Base-by-base conservation (phyloP, 2,113 vertebrate species). In the Orientallactaga bullata region DNA sequence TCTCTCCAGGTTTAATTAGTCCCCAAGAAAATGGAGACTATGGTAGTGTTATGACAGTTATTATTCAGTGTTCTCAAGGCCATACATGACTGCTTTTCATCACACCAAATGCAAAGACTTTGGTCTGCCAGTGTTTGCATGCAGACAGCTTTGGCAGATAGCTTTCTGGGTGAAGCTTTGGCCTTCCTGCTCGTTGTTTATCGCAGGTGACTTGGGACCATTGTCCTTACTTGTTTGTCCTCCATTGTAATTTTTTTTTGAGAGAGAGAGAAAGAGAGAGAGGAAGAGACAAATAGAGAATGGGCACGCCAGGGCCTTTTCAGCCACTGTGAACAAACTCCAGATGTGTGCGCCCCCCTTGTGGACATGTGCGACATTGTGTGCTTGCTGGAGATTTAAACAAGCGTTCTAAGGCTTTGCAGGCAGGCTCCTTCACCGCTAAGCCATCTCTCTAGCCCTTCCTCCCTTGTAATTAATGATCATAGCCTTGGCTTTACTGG, bases 1-100 rank as follows among this genome's bases (percentile, higher is more conserved):
- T 71, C 6, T 80, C 32, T 86, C n/a, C 24, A 77, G 42, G 32
- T 89, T 95, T 86, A 69, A 81, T 10, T 81, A 61, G 28, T 72
- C 35, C 42, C 28, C 28, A 74, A 66, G 83, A 84, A 92, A 93
- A 81, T 69, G 15, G 73, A 3, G 60, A 69, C 61, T 26, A 23
- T 60, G 61, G 72, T 58, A 77, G 1, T 91, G 76, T 13, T 30
- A 68, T 26, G 80, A 26, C 5, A 79, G 16, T 88, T 84, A 63
- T 82, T 15, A 58, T 69, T 87, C 42, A 69, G 3, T 88, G 16
- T 66, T 85, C 74, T 60, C 32, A 78, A 61, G 51, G 11, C 60
- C 37, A 65, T 80, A 12, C 63, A 18, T 79, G 61, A 72, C 74
- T 72, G 39, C 58, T 32, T 13, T 51, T 82, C 58, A 42, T 30